A percentile compares a stretch with the other conserved stretches of the same genome.
These are phyloP conservation scores for Panulirus ornatus DNA, from an alignment of 1,140 invertebrate species.

Conservation along the genomic window DNA sequence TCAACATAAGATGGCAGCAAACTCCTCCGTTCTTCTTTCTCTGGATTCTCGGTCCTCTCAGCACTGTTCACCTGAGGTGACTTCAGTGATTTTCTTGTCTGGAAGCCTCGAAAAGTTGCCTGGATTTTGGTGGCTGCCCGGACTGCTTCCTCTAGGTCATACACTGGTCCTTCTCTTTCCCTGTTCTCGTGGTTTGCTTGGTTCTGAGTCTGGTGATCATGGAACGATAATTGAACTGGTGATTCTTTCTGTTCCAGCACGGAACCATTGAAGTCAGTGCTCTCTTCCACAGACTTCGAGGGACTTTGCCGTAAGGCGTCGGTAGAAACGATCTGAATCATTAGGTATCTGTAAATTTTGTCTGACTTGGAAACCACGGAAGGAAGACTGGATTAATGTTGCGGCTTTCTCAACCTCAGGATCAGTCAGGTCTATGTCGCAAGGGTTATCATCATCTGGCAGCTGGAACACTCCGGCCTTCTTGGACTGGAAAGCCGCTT, in stretches of 20 bases:
- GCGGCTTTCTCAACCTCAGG: conserved; percentile 16
- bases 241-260: neutral
- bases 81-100: neutral
- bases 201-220: neutral
- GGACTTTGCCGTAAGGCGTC: neutral
- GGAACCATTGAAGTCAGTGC: neutral
- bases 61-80: neutral
- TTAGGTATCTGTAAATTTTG: neutral
- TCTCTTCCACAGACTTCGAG: no score
- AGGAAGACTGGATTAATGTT: conserved; percentile 4
- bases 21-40: no score
- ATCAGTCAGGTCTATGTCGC: neutral
- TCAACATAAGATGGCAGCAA: no score
- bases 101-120: conserved; percentile 20
- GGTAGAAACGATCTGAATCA: neutral
- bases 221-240: neutral
- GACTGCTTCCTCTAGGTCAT: no score
- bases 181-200: neutral
- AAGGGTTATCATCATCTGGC: neutral
- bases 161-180: no score
- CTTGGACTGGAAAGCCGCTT: neutral
- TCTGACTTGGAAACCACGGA: neutral
- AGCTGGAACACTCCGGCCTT: neutral
- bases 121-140: conserved; percentile 44
- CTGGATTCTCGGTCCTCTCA: no score